Conservation (phyloP, 2,888 invertebrate species). For the Scrobipalpa costella region DNA sequence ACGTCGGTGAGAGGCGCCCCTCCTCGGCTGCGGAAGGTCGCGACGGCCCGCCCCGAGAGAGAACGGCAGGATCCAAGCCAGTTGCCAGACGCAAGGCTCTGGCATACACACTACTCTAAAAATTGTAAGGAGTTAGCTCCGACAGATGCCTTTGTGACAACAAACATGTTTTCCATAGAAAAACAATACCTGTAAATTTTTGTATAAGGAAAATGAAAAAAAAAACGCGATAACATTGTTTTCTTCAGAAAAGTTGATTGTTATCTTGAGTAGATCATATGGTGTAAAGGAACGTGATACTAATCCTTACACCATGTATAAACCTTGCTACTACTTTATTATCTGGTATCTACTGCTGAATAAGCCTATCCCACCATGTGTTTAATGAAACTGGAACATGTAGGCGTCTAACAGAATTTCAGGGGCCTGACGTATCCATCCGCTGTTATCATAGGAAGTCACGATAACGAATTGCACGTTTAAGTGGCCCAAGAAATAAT, state of each 20-base stretch:
- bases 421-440: slow-evolving; percentile 41
- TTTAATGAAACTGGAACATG: background rate
- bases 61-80: slow-evolving; percentile 76
- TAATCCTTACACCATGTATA: slow-evolving; percentile 16
- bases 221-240: background rate
- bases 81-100: slow-evolving; percentile 24
- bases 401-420: background rate
- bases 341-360: slow-evolving; percentile 1
- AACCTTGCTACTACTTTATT: slow-evolving; percentile 28
- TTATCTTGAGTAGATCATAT: background rate
- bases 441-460: slow-evolving; percentile 51
- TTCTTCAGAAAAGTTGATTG: slow-evolving; percentile 29
- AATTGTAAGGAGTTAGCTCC: too few species aligned
- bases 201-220: background rate
- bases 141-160: too few species aligned
- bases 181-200: background rate
- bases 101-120: background rate
- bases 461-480: slow-evolving; percentile 56
- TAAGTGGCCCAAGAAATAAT: slow-evolving; percentile 53
- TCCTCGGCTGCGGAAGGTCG: slow-evolving; percentile 75
- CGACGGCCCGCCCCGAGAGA: slow-evolving; percentile 66
- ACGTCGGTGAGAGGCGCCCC: slow-evolving; percentile 80
- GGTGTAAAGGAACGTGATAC: background rate
- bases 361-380: background rate
- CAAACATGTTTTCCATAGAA: background rate